Percentiles rank a stretch among this genome's conserved stretches.
Conservation (phyloP, 2,888 invertebrate genomes). For the Rhimphoctona megacephalus region DNA sequence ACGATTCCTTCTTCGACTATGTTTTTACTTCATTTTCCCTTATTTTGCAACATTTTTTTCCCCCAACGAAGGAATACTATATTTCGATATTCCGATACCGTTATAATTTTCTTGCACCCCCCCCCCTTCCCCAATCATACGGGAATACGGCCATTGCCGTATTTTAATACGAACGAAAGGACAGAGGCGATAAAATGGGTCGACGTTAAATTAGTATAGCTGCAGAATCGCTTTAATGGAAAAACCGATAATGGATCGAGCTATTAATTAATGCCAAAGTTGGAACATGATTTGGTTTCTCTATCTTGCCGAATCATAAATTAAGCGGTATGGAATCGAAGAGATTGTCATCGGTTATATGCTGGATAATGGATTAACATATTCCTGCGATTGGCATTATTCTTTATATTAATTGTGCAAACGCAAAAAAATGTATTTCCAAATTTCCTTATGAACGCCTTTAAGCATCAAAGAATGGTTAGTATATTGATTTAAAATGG, state of each 20-base stretch:
- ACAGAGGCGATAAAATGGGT: background rate
- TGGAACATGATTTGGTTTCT: slow-evolving; percentile 2
- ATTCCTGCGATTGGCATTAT: slow-evolving; percentile 33
- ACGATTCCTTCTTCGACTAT: background rate
- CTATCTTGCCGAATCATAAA: slow-evolving; percentile 12
- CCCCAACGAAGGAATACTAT: background rate
- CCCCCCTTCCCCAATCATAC: background rate
- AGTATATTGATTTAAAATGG: too few species aligned
- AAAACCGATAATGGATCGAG: slow-evolving; percentile 42
- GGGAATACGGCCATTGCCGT: background rate
- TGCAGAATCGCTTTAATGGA: slow-evolving; percentile 36
- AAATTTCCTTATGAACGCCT: background rate
- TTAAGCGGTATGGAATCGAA: slow-evolving; percentile 12
- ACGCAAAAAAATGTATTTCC: background rate
- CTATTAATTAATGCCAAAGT: slow-evolving; percentile 22
- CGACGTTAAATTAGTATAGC: slow-evolving; percentile 20
- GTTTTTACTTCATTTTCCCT: background rate
- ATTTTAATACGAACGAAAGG: background rate
- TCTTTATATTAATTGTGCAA: slow-evolving; percentile 8
- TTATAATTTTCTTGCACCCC: slow-evolving; percentile 7
- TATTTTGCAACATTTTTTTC: slow-evolving; percentile 7
- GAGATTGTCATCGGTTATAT: slow-evolving; percentile 6
- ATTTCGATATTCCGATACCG: slow-evolving; percentile 25
- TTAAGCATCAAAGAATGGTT: too few species aligned
- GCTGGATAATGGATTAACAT: slow-evolving; percentile 13